Conservation (phyloP, 2,113 vertebrate species). For the Pluvianellus socialis region DNA sequence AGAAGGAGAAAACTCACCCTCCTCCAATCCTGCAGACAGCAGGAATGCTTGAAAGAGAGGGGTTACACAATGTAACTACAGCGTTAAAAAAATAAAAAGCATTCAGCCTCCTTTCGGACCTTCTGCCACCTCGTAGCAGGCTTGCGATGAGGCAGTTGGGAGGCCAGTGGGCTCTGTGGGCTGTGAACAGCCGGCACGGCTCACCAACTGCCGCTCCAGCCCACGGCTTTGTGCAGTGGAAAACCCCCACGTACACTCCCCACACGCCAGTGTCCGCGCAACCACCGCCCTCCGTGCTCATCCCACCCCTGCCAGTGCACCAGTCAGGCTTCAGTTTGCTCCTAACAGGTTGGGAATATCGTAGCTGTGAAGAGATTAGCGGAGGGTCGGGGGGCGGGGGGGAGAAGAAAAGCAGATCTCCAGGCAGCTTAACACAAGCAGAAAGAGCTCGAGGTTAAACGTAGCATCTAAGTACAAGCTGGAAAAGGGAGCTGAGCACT, state of each 20-base stretch:
- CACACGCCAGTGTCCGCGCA: fast-evolving
- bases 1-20: background rate
- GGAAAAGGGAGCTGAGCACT: background rate
- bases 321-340: background rate
- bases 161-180: background rate
- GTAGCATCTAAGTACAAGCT: background rate
- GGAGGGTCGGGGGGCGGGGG: background rate
- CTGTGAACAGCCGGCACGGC: background rate
- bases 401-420: background rate
- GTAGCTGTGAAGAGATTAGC: background rate
- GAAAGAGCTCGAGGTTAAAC: background rate
- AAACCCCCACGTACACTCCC: fast-evolving
- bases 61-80: background rate
- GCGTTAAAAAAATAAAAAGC: background rate
- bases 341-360: background rate
- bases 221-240: background rate
- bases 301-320: background rate
- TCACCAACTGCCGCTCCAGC: conserved; percentile 10
- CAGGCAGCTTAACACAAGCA: background rate
- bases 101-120: background rate
- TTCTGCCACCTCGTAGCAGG: background rate
- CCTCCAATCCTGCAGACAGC: background rate
- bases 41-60: background rate
- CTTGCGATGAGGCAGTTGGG: background rate
- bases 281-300: background rate